Conservation (phyloP, 2,113 vertebrate species). For the Trinectes maculatus region DNA sequence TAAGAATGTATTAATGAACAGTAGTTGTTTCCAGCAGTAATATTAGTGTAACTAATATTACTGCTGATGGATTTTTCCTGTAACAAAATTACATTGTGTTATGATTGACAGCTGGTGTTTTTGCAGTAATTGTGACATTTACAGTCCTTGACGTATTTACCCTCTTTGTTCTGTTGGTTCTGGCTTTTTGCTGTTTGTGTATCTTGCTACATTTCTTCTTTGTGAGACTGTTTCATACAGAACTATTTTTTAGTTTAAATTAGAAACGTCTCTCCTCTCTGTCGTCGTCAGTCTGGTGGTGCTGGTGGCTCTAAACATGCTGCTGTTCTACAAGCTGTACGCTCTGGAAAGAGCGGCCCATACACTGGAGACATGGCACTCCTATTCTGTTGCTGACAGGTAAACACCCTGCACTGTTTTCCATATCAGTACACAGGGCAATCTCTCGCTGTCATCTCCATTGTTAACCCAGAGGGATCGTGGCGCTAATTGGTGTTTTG, state of each 20-base stretch:
- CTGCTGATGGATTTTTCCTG: constrained; percentile 55
- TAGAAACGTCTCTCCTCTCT: background rate
- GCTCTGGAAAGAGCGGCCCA: constrained; percentile 89
- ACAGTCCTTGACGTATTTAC: background rate
- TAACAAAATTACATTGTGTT: constrained; percentile 7
- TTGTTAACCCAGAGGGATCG: background rate
- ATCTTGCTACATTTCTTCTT: too few relatives aligned
- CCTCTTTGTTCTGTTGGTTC: background rate
- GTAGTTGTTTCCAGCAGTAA: background rate
- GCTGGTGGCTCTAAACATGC: constrained; percentile 89
- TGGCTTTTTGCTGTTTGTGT: background rate
- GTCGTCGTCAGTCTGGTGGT: constrained; percentile 82
- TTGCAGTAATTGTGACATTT: background rate
- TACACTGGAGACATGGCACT: constrained; percentile 91
- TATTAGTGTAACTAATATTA: too few relatives aligned
- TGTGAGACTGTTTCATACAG: background rate
- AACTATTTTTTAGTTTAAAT: background rate
- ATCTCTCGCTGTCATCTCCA: background rate
- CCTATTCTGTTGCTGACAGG: constrained; percentile 88
- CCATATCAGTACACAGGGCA: background rate
- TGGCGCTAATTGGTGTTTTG: background rate
- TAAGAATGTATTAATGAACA: too few relatives aligned
- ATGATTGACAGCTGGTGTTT: constrained; percentile 2
- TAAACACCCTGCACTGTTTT: constrained; percentile 52
- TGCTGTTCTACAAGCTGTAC: constrained; percentile 93